Evolutionary conservation across 2,888 invertebrate genomes (phyloP).

Genomic region (Cheilosia vernalis): DNA sequence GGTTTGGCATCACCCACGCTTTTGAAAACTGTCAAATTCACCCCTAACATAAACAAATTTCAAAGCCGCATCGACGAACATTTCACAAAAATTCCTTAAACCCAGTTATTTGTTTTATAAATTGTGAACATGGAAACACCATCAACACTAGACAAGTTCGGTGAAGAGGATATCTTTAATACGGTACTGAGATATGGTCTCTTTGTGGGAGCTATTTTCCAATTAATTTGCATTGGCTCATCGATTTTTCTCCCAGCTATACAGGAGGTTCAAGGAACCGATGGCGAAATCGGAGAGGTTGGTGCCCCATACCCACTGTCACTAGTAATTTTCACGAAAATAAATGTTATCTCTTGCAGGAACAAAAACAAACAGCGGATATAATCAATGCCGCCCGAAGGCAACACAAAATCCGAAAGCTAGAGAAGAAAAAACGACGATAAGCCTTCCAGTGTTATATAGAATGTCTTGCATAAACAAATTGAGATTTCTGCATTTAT

Average conservation of each 20-base stretch:
- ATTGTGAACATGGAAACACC: constrained; percentile 37
- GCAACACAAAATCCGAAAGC: constrained; percentile 81
- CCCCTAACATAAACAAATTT: not conserved
- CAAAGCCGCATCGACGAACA: not conserved
- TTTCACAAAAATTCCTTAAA: not conserved
- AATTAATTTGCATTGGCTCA: constrained; percentile 91
- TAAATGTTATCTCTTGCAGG: constrained; percentile 56
- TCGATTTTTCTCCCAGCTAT: constrained; percentile 90
- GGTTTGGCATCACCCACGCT: not conserved
- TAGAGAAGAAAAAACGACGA: constrained; percentile 82
- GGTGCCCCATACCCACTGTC: not conserved
- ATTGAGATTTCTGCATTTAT: constrained; percentile 59
- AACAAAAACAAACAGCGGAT: constrained; percentile 75
- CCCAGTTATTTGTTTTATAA: not conserved
- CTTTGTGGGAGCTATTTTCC: constrained; percentile 94
- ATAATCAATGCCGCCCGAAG: constrained; percentile 78
- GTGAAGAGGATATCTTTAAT: constrained; percentile 88
- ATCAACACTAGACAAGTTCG: constrained; percentile 80
- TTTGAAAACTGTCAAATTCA: not conserved
- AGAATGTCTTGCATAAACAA: not conserved
- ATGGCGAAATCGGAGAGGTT: constrained; percentile 76
- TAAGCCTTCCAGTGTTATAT: constrained; percentile 62
- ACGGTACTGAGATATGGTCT: constrained; percentile 91
- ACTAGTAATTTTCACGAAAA: constrained; percentile 35
- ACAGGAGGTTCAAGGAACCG: constrained; percentile 74